These are phyloP conservation scores for Cardiocondyla obscurior DNA, from an alignment of 1,140 invertebrate genomes.

Conservation along the genomic window DNA sequence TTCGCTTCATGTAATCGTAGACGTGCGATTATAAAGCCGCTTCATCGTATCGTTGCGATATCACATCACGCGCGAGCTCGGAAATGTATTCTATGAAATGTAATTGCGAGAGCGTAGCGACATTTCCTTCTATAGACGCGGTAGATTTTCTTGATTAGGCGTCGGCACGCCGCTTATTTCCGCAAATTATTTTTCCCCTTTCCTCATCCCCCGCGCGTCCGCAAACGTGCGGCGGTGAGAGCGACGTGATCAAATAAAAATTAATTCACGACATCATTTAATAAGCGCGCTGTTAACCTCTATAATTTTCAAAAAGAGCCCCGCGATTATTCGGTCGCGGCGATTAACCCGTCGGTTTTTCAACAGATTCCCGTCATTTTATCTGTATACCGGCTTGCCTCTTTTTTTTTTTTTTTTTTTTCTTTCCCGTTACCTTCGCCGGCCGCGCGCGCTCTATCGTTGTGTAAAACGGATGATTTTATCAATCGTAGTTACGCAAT, in stretches of 20 bases:
- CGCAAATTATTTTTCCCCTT: conserved; percentile 24
- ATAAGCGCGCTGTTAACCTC: background rate
- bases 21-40: background rate
- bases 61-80: background rate
- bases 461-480: conserved; percentile 12
- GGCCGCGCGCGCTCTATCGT: background rate
- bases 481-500: conserved; percentile 26
- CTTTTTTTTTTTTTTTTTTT: too few relatives aligned
- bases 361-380: conserved; percentile 4
- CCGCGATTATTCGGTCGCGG: background rate
- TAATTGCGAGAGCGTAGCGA: conserved; percentile 32
- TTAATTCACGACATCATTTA: conserved; percentile 32
- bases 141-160: conserved; percentile 35
- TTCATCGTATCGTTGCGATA: conserved; percentile 28
- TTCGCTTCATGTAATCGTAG: background rate
- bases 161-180: conserved; percentile 35
- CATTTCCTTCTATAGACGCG: conserved; percentile 9
- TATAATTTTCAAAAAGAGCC: conserved; percentile 15
- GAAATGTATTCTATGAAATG: conserved; percentile 40
- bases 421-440: background rate
- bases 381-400: too few relatives aligned
- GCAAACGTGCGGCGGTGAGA: background rate
- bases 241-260: conserved; percentile 34
- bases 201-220: too few relatives aligned
- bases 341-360: conserved; percentile 3